These are phyloP conservation scores for Galerucella calmariensis DNA, from an alignment of 2,888 invertebrate genomes.

Conservation along the genomic window DNA sequence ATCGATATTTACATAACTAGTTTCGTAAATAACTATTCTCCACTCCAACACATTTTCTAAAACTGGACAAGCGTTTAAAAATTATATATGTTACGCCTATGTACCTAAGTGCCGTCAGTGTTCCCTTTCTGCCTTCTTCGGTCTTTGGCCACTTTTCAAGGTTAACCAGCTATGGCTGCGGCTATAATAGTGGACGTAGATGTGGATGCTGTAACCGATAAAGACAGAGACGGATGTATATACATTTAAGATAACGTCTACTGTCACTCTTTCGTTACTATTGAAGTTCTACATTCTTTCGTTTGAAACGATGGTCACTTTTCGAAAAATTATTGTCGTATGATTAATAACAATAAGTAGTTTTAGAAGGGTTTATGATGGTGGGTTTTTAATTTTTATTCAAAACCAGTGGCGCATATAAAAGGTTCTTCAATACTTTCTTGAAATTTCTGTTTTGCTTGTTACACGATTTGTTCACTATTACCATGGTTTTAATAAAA, in stretches of 20 bases:
- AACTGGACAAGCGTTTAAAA: neutral
- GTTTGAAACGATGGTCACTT: conserved; percentile 8
- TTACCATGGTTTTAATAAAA: too few relatives aligned
- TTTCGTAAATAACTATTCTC: too few relatives aligned
- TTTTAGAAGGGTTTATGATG: neutral
- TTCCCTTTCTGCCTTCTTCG: conserved; percentile 58
- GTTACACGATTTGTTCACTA: too few relatives aligned
- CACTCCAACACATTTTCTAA: too few relatives aligned
- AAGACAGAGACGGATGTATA: conserved; percentile 22
- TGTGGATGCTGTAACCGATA: conserved; percentile 39
- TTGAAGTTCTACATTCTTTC: neutral
- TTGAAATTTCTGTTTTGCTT: neutral
- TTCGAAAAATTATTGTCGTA: conserved; percentile 4
- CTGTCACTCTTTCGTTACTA: conserved; percentile 4
- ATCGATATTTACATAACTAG: too few relatives aligned
- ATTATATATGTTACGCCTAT: conserved; percentile 18
- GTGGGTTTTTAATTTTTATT: conserved; percentile 4
- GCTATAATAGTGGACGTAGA: conserved; percentile 12
- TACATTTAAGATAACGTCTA: conserved; percentile 5
- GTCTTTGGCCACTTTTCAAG: conserved; percentile 52
- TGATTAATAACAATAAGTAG: conserved; percentile 8
- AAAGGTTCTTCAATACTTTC: neutral
- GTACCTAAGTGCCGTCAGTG: conserved; percentile 32
- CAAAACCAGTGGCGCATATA: conserved; percentile 2
- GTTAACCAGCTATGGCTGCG: conserved; percentile 44